Evolutionary conservation across 2,888 invertebrate genomes (phyloP), one percentile per base, ranked within the genome.

Genomic region (Oxyteleia sp.): DNA sequence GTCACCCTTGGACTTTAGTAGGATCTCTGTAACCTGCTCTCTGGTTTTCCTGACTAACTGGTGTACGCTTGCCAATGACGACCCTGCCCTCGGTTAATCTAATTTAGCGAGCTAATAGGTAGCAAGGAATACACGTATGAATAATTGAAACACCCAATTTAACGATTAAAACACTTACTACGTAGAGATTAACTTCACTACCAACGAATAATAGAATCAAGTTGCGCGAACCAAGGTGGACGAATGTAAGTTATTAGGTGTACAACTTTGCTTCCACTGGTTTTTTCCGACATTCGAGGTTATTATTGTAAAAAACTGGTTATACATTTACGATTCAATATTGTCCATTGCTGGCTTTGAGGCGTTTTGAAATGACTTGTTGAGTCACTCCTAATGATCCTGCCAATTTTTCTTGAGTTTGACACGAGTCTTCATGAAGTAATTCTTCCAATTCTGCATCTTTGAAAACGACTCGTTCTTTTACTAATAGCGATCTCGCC

Each of bases 11-110:
- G 59, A 51, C n/a, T 74, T 63, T 43, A 53, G 63, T 74, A 74
- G 74, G 74, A 74, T 74, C 64, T 64, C 29, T 74, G 32, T 74
- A 53, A 74, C 74, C 74, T 74, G 74, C 74, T 74, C 72, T 63
- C 23, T 51, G 53, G 47, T 59, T 71, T 11, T 68, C 55, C 55
- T 59, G 23, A 41, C 41, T 68, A 66, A 38, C 45, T 55, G 11
- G 49, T 41, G 41, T 38, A 38, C 32, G 26, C 32, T 32, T 23
- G 18, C 32, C 38, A 23, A 59, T 59, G 59, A 71, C 71, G 71
- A 71, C 59, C 68, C 38, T 45, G n/a, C n/a, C n/a, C 20, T 59
- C 41, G 18, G 38, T 55, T 55, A 55, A 35, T 55, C 35, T 55
- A 55, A 55, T 35, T 55, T 55, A 15, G 16, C 55, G 7, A 35